These are phyloP conservation scores for Teleogryllus occipitalis DNA, from an alignment of 1,140 invertebrate genomes.

Conservation along the genomic window DNA sequence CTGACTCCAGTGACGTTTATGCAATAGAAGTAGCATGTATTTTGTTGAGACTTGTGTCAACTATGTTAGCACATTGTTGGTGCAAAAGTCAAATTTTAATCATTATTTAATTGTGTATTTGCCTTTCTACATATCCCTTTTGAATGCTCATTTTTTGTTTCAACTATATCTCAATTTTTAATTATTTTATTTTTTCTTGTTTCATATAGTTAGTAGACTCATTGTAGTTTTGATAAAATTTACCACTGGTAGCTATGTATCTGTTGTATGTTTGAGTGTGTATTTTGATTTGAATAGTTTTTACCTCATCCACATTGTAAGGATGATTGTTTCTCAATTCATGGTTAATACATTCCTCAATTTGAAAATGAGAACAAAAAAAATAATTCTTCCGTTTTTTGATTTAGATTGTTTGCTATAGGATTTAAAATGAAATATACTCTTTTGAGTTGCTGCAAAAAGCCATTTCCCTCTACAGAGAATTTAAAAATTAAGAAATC, in stretches of 20 bases:
- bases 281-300: not conserved
- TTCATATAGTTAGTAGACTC: not conserved
- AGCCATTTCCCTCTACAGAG: too few relatives aligned
- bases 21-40: slow-evolving; percentile 4
- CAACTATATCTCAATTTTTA: not conserved
- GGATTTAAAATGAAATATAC: too few relatives aligned
- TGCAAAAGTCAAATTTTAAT: not conserved
- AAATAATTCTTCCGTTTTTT: too few relatives aligned
- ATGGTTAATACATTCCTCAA: too few relatives aligned
- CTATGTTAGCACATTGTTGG: not conserved
- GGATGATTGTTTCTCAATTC: not conserved
- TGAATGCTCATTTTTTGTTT: slow-evolving; percentile 1
- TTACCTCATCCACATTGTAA: not conserved
- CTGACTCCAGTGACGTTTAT: not conserved
- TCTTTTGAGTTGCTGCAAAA: too few relatives aligned
- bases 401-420: too few relatives aligned
- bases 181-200: not conserved
- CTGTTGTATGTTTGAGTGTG: not conserved
- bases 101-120: not conserved
- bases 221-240: not conserved
- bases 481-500: too few relatives aligned
- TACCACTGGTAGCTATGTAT: not conserved
- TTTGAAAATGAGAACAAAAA: too few relatives aligned
- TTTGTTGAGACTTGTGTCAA: not conserved
- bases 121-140: not conserved